phyloP scores from a whole-genome alignment of 2,888 invertebrate species.

The Chrysolina americana region DNA sequence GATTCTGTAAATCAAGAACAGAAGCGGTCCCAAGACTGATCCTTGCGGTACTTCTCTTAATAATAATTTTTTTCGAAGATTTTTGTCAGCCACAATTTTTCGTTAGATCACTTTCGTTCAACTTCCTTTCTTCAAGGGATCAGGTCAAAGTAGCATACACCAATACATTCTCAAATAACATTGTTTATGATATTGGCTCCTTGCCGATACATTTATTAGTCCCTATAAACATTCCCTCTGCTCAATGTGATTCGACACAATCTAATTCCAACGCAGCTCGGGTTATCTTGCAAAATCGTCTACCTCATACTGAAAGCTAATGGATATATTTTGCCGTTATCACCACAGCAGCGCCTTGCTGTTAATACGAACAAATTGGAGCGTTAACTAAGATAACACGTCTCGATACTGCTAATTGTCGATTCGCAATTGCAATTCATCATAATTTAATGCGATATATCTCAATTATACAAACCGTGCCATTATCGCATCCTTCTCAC shows the following conservation, averaged over 20 bases:
- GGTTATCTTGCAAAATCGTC: not conserved
- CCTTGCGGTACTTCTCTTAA: too few species aligned
- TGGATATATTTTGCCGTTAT: constrained; percentile 9
- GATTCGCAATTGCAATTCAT: constrained; percentile 1
- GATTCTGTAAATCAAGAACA: too few species aligned
- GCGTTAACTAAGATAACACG: constrained; percentile 9
- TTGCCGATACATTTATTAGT: not conserved
- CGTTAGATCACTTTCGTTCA: too few species aligned
- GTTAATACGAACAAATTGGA: constrained; percentile 9
- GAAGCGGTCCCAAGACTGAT: too few species aligned
- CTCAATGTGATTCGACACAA: not conserved
- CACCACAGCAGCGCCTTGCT: not conserved
- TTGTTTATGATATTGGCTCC: not conserved
- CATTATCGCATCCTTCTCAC: not conserved
- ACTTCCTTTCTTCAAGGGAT: too few species aligned
- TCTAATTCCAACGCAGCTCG: not conserved
- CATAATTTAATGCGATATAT: not conserved
- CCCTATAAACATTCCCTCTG: not conserved
- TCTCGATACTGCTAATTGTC: not conserved
- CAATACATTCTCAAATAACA: too few species aligned
- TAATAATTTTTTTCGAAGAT: too few species aligned
- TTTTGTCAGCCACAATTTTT: too few species aligned
- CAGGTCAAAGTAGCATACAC: too few species aligned
- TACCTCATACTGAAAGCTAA: not conserved
- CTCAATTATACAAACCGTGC: not conserved